phyloP scores from a whole-genome alignment of 2,888 invertebrate species.

The Hypomecis punctinalis region DNA sequence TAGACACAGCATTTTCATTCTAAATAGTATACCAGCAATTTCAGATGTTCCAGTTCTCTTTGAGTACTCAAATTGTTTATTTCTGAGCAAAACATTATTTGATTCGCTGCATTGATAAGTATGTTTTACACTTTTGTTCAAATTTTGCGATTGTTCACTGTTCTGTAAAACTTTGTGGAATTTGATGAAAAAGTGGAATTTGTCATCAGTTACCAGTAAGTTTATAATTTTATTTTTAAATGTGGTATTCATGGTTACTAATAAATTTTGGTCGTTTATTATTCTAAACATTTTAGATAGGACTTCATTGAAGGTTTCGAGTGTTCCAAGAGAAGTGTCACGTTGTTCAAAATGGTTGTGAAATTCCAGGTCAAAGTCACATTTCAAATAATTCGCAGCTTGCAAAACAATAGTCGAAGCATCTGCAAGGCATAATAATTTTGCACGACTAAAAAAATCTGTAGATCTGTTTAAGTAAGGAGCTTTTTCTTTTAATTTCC shows the following conservation, averaged over 20 bases:
- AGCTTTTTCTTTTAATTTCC: constrained; percentile 4
- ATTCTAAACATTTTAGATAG: not conserved
- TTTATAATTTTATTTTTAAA: constrained; percentile 18
- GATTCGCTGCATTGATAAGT: too few species aligned
- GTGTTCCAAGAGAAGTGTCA: not conserved
- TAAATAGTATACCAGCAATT: constrained; percentile 39
- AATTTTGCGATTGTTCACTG: not conserved
- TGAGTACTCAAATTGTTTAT: constrained; percentile 12
- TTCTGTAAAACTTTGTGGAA: too few species aligned
- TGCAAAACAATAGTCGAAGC: not conserved
- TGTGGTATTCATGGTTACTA: not conserved
- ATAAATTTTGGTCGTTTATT: not conserved
- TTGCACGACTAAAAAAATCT: not conserved
- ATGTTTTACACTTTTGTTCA: not conserved
- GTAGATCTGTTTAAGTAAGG: not conserved
- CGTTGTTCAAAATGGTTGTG: not conserved
- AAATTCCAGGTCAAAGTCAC: constrained; percentile 4
- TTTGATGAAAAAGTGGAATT: not conserved
- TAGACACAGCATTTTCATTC: constrained; percentile 51
- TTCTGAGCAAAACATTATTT: not conserved
- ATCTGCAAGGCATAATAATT: not conserved
- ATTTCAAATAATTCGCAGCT: not conserved
- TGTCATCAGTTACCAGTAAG: constrained; percentile 9
- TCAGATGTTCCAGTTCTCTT: constrained; percentile 41
- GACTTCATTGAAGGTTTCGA: not conserved